Base-by-base conservation (phyloP, 2,888 invertebrate species). In the Cerceris rybyensis region DNA sequence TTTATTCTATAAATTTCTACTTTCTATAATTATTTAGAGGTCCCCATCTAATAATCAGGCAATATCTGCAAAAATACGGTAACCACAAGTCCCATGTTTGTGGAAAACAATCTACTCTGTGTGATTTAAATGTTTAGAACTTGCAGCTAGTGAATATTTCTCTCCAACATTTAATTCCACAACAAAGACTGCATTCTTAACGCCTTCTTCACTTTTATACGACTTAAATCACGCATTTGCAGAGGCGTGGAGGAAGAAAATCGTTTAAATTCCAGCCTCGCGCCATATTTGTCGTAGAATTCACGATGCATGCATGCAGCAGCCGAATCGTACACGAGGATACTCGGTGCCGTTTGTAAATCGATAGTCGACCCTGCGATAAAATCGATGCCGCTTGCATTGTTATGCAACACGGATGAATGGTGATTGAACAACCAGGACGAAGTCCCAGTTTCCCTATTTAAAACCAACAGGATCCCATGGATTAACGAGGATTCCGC, bases 221-320 rank as follows among this genome's bases (percentile, higher is more conserved):
- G 28, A 28, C 28, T 28, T 1, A 28, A 28, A 28, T 28, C 28
- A 28, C 28, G 28, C 28, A 4, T 28, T 28, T 28, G 71, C 77
- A 78, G 75, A 63, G 52, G 76, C 70, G 76, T 75, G 80, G 74
- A 83, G 68, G 76, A 67, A 67, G 65, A 28, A 28, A 28, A 28
- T 74, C 61, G 69, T 82, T 82, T 74, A 74, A 82, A 71, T 79
- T 75, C 72, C 78, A 71, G 63, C 67, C 76, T 28, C 28, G 58
- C 65, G 70, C 43, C 70, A 78, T 77, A 81, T 70, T 75, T 70
- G 68, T 43, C 70, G 57, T 71, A 74, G 63, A 77, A 77, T 61
- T 68, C 70, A 70, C 63, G 42, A 50, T 17, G 55, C 64, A 80
- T 74, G 55, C 74, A 43, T 55, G 28, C 8, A 55, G 11, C 17